Conservation (phyloP, 2,888 invertebrate species). For the Cephalotes varians region DNA sequence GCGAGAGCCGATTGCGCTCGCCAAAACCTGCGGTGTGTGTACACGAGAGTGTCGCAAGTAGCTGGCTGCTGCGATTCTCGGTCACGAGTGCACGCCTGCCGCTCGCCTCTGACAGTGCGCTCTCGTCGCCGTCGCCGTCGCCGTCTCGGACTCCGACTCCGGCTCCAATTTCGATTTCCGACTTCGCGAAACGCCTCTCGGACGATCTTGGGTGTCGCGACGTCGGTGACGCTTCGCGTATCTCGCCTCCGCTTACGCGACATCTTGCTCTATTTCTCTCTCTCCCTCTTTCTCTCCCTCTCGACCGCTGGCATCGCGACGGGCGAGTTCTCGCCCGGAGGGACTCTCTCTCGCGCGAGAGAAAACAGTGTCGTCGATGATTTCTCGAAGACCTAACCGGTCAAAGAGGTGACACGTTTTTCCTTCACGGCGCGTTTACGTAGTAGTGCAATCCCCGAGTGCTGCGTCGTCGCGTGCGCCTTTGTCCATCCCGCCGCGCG, state of each 20-base stretch:
- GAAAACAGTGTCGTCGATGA: slow-evolving; percentile 37
- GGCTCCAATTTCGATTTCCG: neutral
- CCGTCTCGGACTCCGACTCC: slow-evolving; percentile 3
- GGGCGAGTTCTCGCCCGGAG: slow-evolving; percentile 11
- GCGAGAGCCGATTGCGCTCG: slow-evolving; percentile 73
- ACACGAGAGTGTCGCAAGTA: slow-evolving; percentile 55
- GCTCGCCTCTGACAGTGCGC: slow-evolving; percentile 25
- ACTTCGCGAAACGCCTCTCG: slow-evolving; percentile 12
- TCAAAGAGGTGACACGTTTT: slow-evolving; percentile 19
- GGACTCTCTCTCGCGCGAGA: slow-evolving; percentile 27
- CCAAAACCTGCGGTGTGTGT: slow-evolving; percentile 67
- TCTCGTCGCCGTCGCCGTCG: slow-evolving; percentile 36
- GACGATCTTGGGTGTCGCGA: slow-evolving; percentile 45
- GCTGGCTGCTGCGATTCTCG: slow-evolving; percentile 49
- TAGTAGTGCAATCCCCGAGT: slow-evolving; percentile 19
- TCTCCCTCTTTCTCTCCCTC: neutral
- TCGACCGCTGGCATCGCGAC: slow-evolving; percentile 4
- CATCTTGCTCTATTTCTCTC: neutral
- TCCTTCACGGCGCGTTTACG: slow-evolving; percentile 19
- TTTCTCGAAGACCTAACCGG: slow-evolving; percentile 31
- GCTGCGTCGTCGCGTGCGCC: slow-evolving; percentile 6
- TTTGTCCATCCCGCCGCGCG: slow-evolving; percentile 18
- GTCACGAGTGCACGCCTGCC: slow-evolving; percentile 53
- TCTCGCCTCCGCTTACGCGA: neutral
- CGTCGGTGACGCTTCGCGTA: slow-evolving; percentile 36